These are phyloP conservation scores for Dasysyrphus albostriatus DNA, from an alignment of 2,888 invertebrate genomes.

Conservation along the genomic window DNA sequence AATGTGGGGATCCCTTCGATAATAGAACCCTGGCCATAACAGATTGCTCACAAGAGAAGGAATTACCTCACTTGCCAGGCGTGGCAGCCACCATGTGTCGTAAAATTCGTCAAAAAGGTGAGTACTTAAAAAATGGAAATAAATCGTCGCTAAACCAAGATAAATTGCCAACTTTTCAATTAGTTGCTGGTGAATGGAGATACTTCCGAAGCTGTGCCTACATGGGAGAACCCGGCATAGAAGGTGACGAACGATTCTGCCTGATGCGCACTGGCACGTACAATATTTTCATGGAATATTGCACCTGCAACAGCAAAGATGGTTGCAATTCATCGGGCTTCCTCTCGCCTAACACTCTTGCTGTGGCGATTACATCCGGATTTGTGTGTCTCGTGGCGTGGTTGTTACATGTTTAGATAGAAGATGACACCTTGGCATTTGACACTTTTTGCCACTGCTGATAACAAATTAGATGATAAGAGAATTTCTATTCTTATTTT, in stretches of 20 bases:
- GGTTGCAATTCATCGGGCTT: constrained; percentile 91
- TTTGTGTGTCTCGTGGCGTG: constrained; percentile 76
- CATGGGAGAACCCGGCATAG: constrained; percentile 95
- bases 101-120: constrained; percentile 96
- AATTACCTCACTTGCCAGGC: constrained; percentile 88
- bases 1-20: constrained; percentile 96
- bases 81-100: constrained; percentile 93
- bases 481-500: constrained; percentile 4
- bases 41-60: constrained; percentile 88
- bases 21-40: constrained; percentile 94
- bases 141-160: neutral
- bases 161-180: constrained; percentile 77
- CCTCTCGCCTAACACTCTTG: constrained; percentile 81
- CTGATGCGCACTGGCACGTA: constrained; percentile 95
- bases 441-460: constrained; percentile 7
- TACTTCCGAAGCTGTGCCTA: constrained; percentile 95
- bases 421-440: neutral
- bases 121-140: neutral
- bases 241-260: constrained; percentile 95
- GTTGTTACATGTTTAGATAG: constrained; percentile 59
- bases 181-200: constrained; percentile 94
- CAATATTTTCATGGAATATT: constrained; percentile 97
- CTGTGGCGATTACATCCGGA: constrained; percentile 76
- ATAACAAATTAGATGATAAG: constrained; percentile 47
- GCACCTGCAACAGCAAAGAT: constrained; percentile 96